Base-by-base conservation (phyloP, 2,797 vertebrate genomes). In the Smutsia temminckii region DNA sequence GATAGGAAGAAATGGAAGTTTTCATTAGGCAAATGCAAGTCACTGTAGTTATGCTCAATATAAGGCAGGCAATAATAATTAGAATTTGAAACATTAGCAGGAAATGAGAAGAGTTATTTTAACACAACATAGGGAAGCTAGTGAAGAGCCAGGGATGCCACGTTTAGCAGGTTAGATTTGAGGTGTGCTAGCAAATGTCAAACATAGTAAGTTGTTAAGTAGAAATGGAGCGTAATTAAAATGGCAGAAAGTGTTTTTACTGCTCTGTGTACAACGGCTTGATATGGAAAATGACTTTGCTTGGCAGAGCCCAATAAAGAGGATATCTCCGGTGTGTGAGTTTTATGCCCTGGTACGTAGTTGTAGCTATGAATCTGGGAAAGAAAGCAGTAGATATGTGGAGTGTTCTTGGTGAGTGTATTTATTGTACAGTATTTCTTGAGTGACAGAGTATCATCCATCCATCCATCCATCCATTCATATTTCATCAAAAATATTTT, bases 1-100 rank as follows among this genome's bases (percentile, higher is more conserved):
- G n/a, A 72, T 71, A 74, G 51, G 29, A 78, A 94, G 51, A 85
- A 81, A 68, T 63, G 9, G 37, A 91, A 86, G 18, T 71, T 95
- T 91, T 64, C n/a, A 37, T 93, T 89, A 83, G 84, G 27, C 12
- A 89, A 93, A 85, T 85, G 84, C 37, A 95, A 93, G n/a, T 85
- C 71, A 59, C 9, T 46, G 69, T 79, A 75, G 34, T 61, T 79
- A 57, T 53, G 32, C 64, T 59, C 27, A 75, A 32, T 81, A 93
- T 89, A 92, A 96, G 90, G 51, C 14, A 64, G 55, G 53, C 14
- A 53, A 71, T 91, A 84, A 86, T 94, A 79, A 83, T 83, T 91
- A 92, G 80, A 66, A 85, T 81, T 94, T 89, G 78, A 87, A 74
- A 89, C 17, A 34, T 57, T 12, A 51, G 12, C 42, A 86, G 27